Evolutionary conservation across 2,888 invertebrate species (phyloP).

Genomic region (Synanthedon formicaeformis): DNA sequence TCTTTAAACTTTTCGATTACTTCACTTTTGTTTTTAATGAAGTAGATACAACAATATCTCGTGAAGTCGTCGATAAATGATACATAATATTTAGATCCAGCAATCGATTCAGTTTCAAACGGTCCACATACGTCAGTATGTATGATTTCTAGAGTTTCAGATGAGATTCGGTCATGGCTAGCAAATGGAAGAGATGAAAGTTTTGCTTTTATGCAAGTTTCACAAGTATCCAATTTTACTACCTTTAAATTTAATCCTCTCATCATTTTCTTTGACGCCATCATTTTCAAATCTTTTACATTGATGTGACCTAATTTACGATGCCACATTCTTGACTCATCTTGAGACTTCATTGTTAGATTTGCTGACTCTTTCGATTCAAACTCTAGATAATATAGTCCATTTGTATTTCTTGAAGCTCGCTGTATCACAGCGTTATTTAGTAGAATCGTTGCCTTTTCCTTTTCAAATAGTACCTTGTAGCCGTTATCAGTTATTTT

Average conservation of each 20-base stretch:
- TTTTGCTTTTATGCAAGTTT: constrained; percentile 4
- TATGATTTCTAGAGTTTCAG: constrained; percentile 3
- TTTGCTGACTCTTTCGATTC: no score
- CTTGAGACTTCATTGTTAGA: no score
- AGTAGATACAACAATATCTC: no score
- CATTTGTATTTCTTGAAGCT: no score
- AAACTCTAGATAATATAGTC: no score
- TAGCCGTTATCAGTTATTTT: constrained; percentile 3
- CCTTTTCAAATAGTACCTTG: constrained; percentile 2
- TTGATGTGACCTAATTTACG: no score
- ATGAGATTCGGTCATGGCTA: neutral
- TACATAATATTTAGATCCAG: no score
- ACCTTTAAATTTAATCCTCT: neutral
- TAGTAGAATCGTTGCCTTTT: neutral
- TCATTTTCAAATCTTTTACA: no score
- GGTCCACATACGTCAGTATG: constrained; percentile 7
- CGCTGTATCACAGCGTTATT: no score
- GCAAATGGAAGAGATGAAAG: constrained; percentile 1
- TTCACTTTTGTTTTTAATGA: constrained; percentile 3
- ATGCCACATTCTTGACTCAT: no score
- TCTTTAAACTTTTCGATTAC: constrained; percentile 5
- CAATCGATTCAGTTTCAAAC: neutral
- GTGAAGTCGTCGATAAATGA: no score
- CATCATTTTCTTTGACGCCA: no score
- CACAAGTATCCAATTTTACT: constrained; percentile 1